Base-by-base conservation (phyloP, 1,140 invertebrate genomes). In the Littorina saxatilis region DNA sequence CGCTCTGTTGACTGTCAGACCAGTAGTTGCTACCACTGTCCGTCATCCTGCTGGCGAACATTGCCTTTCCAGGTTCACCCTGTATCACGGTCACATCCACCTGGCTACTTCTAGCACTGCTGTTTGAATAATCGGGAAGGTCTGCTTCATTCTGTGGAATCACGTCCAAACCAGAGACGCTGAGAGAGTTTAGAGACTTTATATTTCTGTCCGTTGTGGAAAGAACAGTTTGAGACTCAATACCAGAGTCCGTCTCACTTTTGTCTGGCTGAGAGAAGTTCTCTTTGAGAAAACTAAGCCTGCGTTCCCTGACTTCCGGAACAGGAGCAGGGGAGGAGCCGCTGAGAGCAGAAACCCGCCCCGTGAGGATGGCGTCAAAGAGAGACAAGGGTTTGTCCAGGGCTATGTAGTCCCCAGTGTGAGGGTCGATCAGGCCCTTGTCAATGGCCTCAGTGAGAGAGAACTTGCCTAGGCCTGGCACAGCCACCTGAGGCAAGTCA, bases 381-480 rank as follows among this genome's bases (percentile, higher is more conserved):
- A 98, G 92, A 32, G 94, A 94, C 80, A 95, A 93, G 89, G 96
- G 96, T 88, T 94, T 94, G 83, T 95, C 95, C 79, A 94, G 95
- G 17, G 84, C 84, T 37, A 83, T 83, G 43, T 85, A 85, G 85
- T 87, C 47, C 83, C 91, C 93, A 58, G 94, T 94, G 81, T 95
- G 92, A 83, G 96, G 94, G 91, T 98, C 96, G 83, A 98, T 96
- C 23, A 98, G 95, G 37, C 96, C 96, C 82, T 94, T 94, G 40
- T 96, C 94, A 11, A 95, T 95, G 91, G 93, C 88, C 52, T 89
- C 84, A 5, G 72, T 81, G 15, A 88, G 70, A 27, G 84, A 84
- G 66, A 88, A 85, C 20, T 85, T 83, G 50, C 87, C 87, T 61
- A 86, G 84, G 77, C 95, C 94, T 15, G 95, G 94, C 68, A 94